Conservation (phyloP, 2,888 invertebrate species). For the Ormyrus nitidulus region DNA sequence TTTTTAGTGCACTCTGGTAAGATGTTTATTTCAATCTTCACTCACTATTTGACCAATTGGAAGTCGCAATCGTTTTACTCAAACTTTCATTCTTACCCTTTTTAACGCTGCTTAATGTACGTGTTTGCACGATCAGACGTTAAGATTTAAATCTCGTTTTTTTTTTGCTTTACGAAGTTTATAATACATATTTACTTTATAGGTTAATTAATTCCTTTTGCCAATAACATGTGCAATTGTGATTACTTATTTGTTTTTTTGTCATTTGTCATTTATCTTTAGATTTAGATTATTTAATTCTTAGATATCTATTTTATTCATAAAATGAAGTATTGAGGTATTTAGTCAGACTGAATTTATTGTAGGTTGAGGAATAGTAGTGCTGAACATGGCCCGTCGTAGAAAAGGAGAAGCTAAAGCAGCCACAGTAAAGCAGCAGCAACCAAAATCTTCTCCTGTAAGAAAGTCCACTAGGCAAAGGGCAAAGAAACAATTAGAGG, state of each 20-base stretch:
- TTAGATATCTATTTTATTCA: neutral
- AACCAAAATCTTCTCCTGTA: conserved; percentile 65
- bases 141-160: too few relatives aligned
- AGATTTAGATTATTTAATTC: neutral
- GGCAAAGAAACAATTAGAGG: conserved; percentile 70
- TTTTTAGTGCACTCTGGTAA: conserved; percentile 41
- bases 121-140: too few relatives aligned
- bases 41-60: too few relatives aligned
- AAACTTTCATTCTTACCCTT: neutral
- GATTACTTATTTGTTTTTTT: neutral
- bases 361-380: conserved; percentile 35
- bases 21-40: neutral
- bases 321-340: neutral
- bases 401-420: conserved; percentile 70
- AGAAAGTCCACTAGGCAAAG: conserved; percentile 72
- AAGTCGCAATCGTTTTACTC: too few relatives aligned
- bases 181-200: neutral
- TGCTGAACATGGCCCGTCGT: conserved; percentile 68
- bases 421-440: conserved; percentile 63
- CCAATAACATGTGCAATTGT: conserved; percentile 3
- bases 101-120: neutral
- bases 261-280: conserved; percentile 16
- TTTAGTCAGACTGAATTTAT: conserved; percentile 24
- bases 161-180: too few relatives aligned
- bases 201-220: conserved; percentile 34